Base-by-base conservation (phyloP, 2,113 vertebrate genomes). In the Nibea coibor region DNA sequence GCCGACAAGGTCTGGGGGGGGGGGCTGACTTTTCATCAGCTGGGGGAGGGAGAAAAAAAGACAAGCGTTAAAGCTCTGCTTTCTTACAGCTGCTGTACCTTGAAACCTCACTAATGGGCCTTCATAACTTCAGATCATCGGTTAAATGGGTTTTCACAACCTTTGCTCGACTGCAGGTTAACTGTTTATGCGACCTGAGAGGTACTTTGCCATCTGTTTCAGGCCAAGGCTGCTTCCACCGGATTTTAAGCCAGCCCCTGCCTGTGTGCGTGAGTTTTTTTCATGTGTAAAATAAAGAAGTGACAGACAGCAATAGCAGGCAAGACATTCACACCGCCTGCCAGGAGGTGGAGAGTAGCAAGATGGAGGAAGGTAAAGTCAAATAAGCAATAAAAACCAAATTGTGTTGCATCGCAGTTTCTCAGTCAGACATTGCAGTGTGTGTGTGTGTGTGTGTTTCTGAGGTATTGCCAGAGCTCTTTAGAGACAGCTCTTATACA, bases 401-500 rank as follows among this genome's bases (percentile, higher is more conserved):
- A 73, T 69, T 47, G 45, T 56, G 62, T 59, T 68, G 57, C 71
- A 51, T 53, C 50, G 71, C 56, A 17, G 17, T 26, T 54, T 74
- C 79, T 50, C 73, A 73, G 64, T 80, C 78, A 75, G 57, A 63
- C 51, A 35, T 4, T 26, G 31, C 45, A 14, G 68, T 51, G 70
- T 59, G 42, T 63, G 67, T 76, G 50, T 47, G 17, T 73, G 69
- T 48, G 66, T 50, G 35, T 65, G 68, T 77, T 54, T 82, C 50
- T 76, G 72, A 79, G 70, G 68, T 17, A 65, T 35, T 87, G 78
- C 83, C 83, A 78, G 85, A 64, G 72, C 62, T 83, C 83, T 88
- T 86, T 72, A 76, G 81, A 88, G 84, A 79, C 65, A 68, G 20
- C 47, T 85, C 75, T 79, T 74, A 84, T 80, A 83, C 72, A 70